Conservation (phyloP, 1,140 invertebrate genomes). For the Drosophila pseudoobscura region DNA sequence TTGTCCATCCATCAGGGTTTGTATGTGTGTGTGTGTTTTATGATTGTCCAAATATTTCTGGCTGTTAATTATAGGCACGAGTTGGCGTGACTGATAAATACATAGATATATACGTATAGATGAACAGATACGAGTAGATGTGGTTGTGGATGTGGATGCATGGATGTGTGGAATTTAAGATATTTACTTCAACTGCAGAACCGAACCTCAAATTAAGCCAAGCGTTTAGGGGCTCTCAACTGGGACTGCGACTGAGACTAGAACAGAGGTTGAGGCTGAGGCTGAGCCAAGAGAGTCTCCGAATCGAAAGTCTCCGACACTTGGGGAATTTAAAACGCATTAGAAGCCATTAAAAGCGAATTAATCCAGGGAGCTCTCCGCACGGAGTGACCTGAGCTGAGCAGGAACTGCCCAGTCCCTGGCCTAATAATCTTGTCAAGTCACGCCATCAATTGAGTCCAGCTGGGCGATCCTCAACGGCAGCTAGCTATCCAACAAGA, state of each 20-base stretch:
- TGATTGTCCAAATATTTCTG: conserved; percentile 76
- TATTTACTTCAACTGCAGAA: neutral
- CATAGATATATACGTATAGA: neutral
- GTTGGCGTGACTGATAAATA: conserved; percentile 56
- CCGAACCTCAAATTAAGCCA: too few relatives aligned
- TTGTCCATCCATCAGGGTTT: neutral
- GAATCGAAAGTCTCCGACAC: too few relatives aligned
- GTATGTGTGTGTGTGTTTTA: conserved; percentile 31
- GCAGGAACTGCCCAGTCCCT: conserved; percentile 12
- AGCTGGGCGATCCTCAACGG: neutral
- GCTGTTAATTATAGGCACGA: conserved; percentile 78
- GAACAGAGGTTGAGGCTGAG: too few relatives aligned
- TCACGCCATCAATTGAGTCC: conserved; percentile 52
- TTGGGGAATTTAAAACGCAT: conserved; percentile 61
- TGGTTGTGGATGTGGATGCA: too few relatives aligned
- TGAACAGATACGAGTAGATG: neutral
- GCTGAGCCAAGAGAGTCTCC: too few relatives aligned
- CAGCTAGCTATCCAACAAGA: too few relatives aligned
- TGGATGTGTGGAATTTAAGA: conserved; percentile 45
- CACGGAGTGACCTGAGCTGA: neutral
- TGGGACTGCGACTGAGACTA: too few relatives aligned
- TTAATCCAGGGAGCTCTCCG: conserved; percentile 32
- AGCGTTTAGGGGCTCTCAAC: too few relatives aligned
- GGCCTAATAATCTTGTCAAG: conserved; percentile 69
- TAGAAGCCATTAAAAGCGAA: conserved; percentile 69